Conservation (phyloP, 2,113 vertebrate genomes). For the Gobiocypris rarus region DNA sequence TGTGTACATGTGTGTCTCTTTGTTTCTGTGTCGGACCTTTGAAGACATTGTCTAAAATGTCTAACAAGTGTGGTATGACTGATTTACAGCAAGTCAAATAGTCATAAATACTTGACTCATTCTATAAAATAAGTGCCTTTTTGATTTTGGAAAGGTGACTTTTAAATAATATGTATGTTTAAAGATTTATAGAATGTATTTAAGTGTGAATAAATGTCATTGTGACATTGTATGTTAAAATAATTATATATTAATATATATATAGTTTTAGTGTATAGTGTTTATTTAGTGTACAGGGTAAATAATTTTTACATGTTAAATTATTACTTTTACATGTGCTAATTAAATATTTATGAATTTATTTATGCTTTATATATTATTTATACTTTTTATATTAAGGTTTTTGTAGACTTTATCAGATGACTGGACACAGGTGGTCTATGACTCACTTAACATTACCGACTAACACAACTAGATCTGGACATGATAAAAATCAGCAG, state of each 20-base stretch:
- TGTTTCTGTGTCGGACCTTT: conserved; percentile 52
- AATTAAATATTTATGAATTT: not conserved
- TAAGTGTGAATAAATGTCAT: not conserved
- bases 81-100: not conserved
- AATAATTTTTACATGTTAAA: not conserved
- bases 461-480: not conserved
- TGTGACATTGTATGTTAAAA: not conserved
- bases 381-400: not conserved
- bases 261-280: no score
- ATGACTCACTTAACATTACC: not conserved
- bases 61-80: not conserved
- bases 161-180: not conserved
- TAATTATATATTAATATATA: no score
- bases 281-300: no score
- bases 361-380: not conserved
- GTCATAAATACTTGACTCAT: not conserved
- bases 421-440: not conserved
- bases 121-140: not conserved
- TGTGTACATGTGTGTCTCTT: conserved; percentile 48
- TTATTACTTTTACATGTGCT: not conserved
- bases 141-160: not conserved
- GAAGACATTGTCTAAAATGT: conserved; percentile 26
- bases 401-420: not conserved
- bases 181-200: not conserved
- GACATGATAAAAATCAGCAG: not conserved